Evolutionary conservation across 2,797 vertebrate species (phyloP).

Genomic region (Xiphophorus birchmanni): DNA sequence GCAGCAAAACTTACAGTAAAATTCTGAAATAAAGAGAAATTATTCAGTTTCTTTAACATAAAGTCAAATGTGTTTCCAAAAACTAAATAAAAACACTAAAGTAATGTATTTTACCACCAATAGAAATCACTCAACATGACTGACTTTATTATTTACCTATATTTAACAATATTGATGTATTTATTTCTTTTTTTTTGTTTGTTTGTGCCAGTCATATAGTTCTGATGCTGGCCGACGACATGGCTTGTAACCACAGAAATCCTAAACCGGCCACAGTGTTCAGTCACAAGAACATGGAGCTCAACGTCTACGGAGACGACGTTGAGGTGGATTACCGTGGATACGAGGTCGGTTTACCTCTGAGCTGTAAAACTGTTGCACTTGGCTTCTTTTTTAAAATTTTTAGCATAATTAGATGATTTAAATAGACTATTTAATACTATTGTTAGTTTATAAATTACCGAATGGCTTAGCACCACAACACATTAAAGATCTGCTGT

Average conservation of each 20-base stretch:
- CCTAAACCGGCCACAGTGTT: constrained; percentile 98
- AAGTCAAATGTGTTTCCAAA: not conserved
- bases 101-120: not conserved
- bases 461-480: too few relatives aligned
- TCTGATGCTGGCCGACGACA: constrained; percentile 97
- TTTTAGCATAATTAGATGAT: not conserved
- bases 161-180: not conserved
- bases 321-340: constrained; percentile 98
- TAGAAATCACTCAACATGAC: not conserved
- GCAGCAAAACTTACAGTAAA: not conserved
- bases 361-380: not conserved
- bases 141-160: not conserved
- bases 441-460: too few relatives aligned
- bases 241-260: constrained; percentile 98
- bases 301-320: constrained; percentile 97
- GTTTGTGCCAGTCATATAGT: constrained; percentile 89
- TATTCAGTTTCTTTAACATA: not conserved
- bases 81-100: not conserved
- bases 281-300: constrained; percentile 98
- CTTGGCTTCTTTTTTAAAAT: not conserved
- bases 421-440: too few relatives aligned
- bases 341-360: constrained; percentile 86
- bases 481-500: too few relatives aligned
- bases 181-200: not conserved
- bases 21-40: not conserved